phyloP scores from a whole-genome alignment of 2,888 invertebrate genomes.

The Limnephilus rhombicus region DNA sequence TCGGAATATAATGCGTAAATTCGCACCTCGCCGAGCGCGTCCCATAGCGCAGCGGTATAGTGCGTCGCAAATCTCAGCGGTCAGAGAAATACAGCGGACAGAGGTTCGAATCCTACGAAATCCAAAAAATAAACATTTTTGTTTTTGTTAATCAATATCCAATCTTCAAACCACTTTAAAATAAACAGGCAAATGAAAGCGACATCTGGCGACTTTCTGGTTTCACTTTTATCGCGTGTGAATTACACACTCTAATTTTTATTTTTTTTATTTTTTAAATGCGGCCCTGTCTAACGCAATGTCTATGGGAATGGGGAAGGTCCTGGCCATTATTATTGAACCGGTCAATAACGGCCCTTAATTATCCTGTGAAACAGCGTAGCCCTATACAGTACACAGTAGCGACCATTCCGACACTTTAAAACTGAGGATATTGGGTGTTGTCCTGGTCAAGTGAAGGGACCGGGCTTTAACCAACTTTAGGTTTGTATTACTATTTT shows the following conservation, averaged over 20 bases:
- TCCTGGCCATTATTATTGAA: constrained; percentile 30
- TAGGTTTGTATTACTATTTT: neutral
- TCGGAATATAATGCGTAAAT: too few species aligned
- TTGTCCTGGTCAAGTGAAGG: neutral
- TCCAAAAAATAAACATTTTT: too few species aligned
- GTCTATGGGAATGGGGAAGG: constrained; percentile 8
- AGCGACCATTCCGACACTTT: constrained; percentile 23
- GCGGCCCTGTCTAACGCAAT: neutral
- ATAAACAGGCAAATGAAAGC: too few species aligned
- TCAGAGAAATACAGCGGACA: too few species aligned
- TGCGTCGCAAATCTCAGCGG: too few species aligned
- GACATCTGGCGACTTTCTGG: too few species aligned
- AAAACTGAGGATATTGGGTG: constrained; percentile 23
- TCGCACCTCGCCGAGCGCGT: too few species aligned
- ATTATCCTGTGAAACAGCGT: constrained; percentile 39
- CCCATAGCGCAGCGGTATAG: too few species aligned
- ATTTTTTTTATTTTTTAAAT: neutral
- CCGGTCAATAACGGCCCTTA: constrained; percentile 34
- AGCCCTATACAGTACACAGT: neutral
- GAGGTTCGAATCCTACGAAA: too few species aligned
- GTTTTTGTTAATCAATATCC: too few species aligned
- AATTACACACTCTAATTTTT: neutral
- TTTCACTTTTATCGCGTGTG: too few species aligned
- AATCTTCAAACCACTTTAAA: too few species aligned
- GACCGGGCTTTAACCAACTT: constrained; percentile 10